Base-by-base conservation (phyloP, 1,140 invertebrate species). In the Bombus ignitus region DNA sequence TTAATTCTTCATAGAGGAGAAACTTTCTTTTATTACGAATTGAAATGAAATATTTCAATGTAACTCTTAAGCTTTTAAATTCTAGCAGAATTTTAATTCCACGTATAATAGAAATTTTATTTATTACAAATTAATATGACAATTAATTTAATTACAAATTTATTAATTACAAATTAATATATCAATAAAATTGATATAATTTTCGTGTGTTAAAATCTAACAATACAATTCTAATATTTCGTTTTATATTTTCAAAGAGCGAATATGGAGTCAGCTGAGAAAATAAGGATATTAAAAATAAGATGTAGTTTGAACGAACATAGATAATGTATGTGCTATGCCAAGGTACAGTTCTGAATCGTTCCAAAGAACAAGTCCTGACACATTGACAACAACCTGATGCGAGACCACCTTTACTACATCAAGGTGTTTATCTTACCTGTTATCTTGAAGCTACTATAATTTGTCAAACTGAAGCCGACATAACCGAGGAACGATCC, bases 391-490 rank as follows among this genome's bases (percentile, higher is more conserved):
- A 92, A 87, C 85, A 82, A 79, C 68, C 76, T 88, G 91, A 92
- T 84, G 77, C 70, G 71, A 87, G 92, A 92, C 91, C 91, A 92
- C 91, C 92, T 88, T 81, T 78, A 70, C 85, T 86, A 88, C 87
- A 87, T 62, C 75, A 84, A 83, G 83, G 83, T 83, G 88, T 72
- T 73, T 92, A 89, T 91, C 90, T 87, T 59, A 25, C 83, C 84
- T 81, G 87, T 91, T 88, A 92, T 92, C 91, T 89, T 18, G 47
- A 78, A 39, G 85, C 86, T 88, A 88, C 86, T 62, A 91, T 84
- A 92, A 91, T 92, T 92, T 92, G 91, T 92, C 91, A 92, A 91
- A 86, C 65, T 42, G 35, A 88, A 87, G 74, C 83, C 73, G 83
- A 85, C 83, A 80, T 83, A 66, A 42, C 18, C 66, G 47, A 75